Base-by-base conservation (phyloP, 2,113 vertebrate genomes). In the Smithornis capensis region DNA sequence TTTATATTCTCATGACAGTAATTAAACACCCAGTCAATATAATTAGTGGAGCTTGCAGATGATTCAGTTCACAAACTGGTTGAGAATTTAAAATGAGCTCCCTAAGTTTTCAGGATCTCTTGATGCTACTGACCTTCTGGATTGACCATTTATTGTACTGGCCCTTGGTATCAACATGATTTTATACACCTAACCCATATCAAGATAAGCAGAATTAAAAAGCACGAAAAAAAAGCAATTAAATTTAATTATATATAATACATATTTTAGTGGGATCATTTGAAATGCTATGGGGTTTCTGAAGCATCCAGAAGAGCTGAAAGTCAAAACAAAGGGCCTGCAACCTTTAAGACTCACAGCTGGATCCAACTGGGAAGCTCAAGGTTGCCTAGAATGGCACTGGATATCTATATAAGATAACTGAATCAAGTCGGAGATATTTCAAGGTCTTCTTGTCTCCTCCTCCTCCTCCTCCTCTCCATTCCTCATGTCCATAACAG, bases 331-430 rank as follows among this genome's bases (percentile, higher is more conserved):
- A 23, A 13, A 68, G 70, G 22, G 29, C 17, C 16, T 17, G 14
- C 25, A 68, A 12, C 3, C 25, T 27, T 65, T 52, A 9, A 37
- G n/a, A 27, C 29, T 40, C 25, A 27, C 22, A 74, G 29, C 18
- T 44, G 49, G 37, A 75, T 22, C 21, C 60, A 44, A 23, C 22
- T 38, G 27, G 62, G 42, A 67, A 53, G 6, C 12, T 57, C 14
- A 38, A 28, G 47, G 6, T 5, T 21, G 6, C 19, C 31, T 5
- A 0, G 8, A 45, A 40, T 12, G 37, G 6, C 21, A 4, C 2
- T 63, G n/a, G 22, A 12, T 49, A 1, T 22, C 29, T 57, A 19
- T 7, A 19, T 6, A 67, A 28, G 8, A 59, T 16, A 52, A 65
- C 4, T 15, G 18, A 62, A 83, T 28, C 28, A 65, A 44, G 53